Evolutionary conservation across 2,797 vertebrate genomes (phyloP).

Genomic region (Schizopygopsis malacanthus): DNA sequence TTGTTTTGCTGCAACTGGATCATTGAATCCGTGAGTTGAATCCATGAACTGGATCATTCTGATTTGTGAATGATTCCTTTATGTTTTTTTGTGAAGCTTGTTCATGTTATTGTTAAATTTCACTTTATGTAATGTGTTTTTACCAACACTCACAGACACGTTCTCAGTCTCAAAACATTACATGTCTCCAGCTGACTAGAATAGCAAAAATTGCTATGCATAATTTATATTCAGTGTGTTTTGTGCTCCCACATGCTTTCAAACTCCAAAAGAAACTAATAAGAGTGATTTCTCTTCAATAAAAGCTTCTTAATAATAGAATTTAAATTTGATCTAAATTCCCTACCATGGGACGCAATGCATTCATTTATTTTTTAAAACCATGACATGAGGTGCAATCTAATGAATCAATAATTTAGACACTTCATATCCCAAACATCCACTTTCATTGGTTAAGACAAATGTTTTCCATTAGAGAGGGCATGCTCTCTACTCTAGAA

Average conservation of each 20-base stretch:
- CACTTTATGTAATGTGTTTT: background rate
- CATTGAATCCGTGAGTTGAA: background rate
- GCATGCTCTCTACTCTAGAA: conserved; percentile 1
- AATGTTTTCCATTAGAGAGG: conserved; percentile 48
- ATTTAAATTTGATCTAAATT: background rate
- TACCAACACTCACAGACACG: background rate
- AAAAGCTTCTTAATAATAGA: conserved; percentile 8
- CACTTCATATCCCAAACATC: conserved; percentile 34
- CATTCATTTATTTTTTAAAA: conserved; percentile 50
- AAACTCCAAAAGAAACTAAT: conserved; percentile 2
- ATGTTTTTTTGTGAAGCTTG: background rate
- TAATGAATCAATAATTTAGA: conserved; percentile 55
- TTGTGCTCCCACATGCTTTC: background rate
- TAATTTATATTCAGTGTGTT: background rate
- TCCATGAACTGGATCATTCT: background rate
- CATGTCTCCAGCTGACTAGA: background rate
- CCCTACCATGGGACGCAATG: conserved; percentile 7
- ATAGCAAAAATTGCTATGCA: conserved; percentile 1
- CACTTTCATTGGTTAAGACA: conserved; percentile 38
- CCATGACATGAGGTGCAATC: conserved; percentile 47
- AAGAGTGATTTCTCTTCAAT: background rate
- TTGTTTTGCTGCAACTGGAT: background rate
- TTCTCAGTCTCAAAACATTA: background rate
- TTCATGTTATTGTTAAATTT: background rate
- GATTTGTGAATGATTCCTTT: background rate